Conservation (phyloP, 2,888 invertebrate species). For the Pocota personata region DNA sequence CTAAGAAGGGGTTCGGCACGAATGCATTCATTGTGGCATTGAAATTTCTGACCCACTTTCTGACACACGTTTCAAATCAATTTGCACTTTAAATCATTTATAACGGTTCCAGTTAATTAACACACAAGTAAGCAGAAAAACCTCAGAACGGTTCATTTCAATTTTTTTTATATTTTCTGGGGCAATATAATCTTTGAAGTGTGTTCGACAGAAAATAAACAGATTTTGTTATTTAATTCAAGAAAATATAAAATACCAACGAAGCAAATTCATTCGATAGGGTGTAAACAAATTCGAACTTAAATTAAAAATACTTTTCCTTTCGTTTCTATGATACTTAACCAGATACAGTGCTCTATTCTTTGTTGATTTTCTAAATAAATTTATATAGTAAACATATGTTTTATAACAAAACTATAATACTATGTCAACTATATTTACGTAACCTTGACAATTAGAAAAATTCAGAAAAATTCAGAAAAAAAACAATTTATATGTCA, state of each 20-base stretch:
- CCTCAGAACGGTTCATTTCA: background rate
- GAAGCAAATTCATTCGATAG: background rate
- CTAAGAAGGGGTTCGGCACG: background rate
- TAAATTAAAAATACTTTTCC: background rate
- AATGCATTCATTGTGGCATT: background rate
- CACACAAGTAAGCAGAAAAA: background rate
- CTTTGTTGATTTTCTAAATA: background rate
- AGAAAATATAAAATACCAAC: background rate
- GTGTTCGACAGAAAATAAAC: background rate
- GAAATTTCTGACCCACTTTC: background rate
- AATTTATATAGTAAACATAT: background rate
- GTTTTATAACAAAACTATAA: background rate
- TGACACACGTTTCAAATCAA: background rate
- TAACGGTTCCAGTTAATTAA: background rate
- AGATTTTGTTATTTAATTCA: background rate
- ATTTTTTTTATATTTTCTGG: background rate
- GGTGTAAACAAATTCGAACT: background rate
- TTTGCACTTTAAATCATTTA: background rate
- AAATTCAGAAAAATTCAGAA: constrained; percentile 1
- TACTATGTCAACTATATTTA: constrained; percentile 2
- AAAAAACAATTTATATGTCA: constrained; percentile 24
- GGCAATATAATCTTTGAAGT: background rate
- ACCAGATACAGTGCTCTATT: background rate
- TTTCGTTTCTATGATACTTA: too few relatives aligned
- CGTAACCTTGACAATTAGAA: constrained; percentile 26